These are phyloP conservation scores for Microctenopoma steveboyesi DNA, from an alignment of 2,797 vertebrate species.

Conservation along the genomic window DNA sequence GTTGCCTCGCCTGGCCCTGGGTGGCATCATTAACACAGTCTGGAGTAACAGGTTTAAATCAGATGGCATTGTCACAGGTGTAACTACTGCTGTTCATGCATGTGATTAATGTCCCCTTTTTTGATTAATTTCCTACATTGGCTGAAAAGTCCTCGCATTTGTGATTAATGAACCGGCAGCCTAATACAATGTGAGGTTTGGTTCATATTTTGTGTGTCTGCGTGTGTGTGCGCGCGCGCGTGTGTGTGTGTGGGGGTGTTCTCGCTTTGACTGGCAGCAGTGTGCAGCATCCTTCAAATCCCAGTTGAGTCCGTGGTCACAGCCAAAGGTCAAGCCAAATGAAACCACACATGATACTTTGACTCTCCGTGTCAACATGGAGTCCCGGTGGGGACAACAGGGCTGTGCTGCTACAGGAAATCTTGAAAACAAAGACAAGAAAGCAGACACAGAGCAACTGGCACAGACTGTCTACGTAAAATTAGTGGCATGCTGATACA, in stretches of 20 bases:
- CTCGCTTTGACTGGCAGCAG: constrained; percentile 14
- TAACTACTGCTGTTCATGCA: constrained; percentile 74
- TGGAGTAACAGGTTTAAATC: constrained; percentile 78
- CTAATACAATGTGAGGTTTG: constrained; percentile 56
- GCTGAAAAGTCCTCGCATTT: constrained; percentile 61
- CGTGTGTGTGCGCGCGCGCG: constrained; percentile 9
- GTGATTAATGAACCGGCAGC: constrained; percentile 75
- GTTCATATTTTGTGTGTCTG: constrained; percentile 35
- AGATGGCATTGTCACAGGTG: constrained; percentile 78
- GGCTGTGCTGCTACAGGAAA: constrained; percentile 25
- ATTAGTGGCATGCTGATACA: constrained; percentile 50
- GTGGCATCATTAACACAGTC: constrained; percentile 79
- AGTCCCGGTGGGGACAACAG: constrained; percentile 6
- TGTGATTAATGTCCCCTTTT: constrained; percentile 77
- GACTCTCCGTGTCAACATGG: constrained; percentile 5
- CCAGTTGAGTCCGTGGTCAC: constrained; percentile 41
- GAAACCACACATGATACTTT: constrained; percentile 39
- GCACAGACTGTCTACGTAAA: constrained; percentile 29
- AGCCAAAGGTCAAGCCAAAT: constrained; percentile 47
- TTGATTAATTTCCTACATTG: constrained; percentile 75
- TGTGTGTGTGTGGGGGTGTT: constrained; percentile 20
- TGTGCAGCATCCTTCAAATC: constrained; percentile 45
- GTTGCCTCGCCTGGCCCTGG: constrained; percentile 69
- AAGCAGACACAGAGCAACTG: constrained; percentile 30
- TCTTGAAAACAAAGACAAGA: constrained; percentile 44